Percentiles rank a stretch among this genome's conserved stretches.
phyloP scores from a whole-genome alignment of 2,797 vertebrate genomes.

The Columba guinea region DNA sequence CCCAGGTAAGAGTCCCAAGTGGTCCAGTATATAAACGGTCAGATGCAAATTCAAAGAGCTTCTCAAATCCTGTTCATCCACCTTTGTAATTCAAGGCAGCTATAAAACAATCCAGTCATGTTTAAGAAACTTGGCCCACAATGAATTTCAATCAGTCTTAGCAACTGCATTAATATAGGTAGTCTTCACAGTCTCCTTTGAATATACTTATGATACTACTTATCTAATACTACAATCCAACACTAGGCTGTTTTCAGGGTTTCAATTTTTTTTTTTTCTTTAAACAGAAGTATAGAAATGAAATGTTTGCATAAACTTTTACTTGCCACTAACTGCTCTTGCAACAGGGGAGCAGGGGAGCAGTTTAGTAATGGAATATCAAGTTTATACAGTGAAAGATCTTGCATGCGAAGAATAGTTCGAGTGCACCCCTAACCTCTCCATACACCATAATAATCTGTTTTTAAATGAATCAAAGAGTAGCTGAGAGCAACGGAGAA shows the following conservation, averaged over 20 bases:
- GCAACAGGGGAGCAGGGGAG: not conserved
- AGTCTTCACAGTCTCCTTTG: not conserved
- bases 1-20: not conserved
- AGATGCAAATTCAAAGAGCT: not conserved
- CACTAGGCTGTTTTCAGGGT: not conserved
- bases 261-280: not conserved
- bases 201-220: not conserved
- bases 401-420: not conserved
- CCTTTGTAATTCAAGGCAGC: not conserved
- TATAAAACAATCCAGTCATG: not conserved
- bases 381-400: not conserved
- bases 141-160: not conserved
- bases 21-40: not conserved
- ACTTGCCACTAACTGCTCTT: not conserved
- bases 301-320: not conserved
- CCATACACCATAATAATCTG: not conserved
- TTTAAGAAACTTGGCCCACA: not conserved
- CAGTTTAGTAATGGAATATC: not conserved
- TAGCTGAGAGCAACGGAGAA: not conserved
- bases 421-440: not conserved
- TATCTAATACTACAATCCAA: not conserved
- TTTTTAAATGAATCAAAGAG: not conserved
- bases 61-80: not conserved
- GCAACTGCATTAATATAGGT: not conserved
- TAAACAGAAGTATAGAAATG: not conserved